A percentile compares a stretch with the other conserved stretches of the same genome.
These are phyloP conservation scores for Conger conger DNA, from an alignment of 2,113 vertebrate genomes.

Conservation along the genomic window DNA sequence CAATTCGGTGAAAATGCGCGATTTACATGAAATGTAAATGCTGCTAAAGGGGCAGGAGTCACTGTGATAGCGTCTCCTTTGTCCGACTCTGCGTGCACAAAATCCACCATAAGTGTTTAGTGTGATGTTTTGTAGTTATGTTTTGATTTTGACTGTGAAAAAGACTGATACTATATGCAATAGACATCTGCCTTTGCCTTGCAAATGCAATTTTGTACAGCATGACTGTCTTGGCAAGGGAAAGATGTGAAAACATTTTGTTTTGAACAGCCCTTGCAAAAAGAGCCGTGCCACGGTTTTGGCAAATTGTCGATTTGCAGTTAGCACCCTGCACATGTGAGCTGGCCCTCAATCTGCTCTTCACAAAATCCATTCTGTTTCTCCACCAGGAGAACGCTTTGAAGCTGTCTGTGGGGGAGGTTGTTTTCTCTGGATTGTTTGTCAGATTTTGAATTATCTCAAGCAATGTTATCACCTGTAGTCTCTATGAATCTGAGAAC, in stretches of 20 bases:
- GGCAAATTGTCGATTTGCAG: background rate
- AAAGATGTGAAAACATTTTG: constrained; percentile 3
- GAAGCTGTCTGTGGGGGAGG: background rate
- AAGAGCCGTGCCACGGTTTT: background rate
- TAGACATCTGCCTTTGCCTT: background rate
- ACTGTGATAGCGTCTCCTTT: background rate
- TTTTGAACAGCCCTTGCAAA: background rate
- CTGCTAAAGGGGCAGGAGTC: background rate
- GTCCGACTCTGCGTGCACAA: background rate
- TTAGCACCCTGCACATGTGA: background rate
- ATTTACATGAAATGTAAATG: background rate
- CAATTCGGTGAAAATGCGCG: background rate
- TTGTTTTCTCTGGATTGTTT: background rate
- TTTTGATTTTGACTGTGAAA: background rate
- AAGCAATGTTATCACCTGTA: background rate
- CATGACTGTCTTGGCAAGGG: background rate
- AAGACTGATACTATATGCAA: background rate
- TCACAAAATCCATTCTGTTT: background rate
- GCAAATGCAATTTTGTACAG: background rate
- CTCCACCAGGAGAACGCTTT: background rate
- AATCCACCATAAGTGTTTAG: background rate
- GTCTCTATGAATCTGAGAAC: background rate
- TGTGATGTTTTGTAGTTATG: background rate
- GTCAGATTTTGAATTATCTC: background rate
- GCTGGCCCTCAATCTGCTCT: background rate